Conservation (phyloP, 1,140 invertebrate genomes). For the Adoxophyes honmai region DNA sequence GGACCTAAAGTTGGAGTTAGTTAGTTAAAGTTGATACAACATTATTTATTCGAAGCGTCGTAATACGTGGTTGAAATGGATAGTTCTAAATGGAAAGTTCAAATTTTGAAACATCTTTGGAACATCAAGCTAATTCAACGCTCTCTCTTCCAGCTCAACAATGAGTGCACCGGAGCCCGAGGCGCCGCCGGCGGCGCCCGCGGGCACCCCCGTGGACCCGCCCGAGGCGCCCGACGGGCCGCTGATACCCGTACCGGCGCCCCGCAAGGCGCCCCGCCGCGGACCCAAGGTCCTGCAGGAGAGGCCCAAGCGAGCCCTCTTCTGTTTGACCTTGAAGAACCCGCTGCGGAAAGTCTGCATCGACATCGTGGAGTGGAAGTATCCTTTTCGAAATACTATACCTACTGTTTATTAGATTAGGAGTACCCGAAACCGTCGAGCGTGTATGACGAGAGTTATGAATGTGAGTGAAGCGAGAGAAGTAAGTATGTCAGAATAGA, state of each 20-base stretch:
- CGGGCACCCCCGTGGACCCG: constrained; percentile 25
- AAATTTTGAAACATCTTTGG: too few relatives aligned
- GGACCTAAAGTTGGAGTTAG: too few relatives aligned
- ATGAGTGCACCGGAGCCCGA: constrained; percentile 17
- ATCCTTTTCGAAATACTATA: constrained; percentile 84
- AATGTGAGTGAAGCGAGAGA: too few relatives aligned
- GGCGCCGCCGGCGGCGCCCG: constrained; percentile 27
- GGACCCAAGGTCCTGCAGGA: constrained; percentile 91
- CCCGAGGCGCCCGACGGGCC: constrained; percentile 31
- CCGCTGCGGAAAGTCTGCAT: constrained; percentile 98
- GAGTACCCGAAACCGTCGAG: too few relatives aligned
- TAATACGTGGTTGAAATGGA: too few relatives aligned
- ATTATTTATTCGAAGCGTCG: too few relatives aligned
- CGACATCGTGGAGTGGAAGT: constrained; percentile 99
- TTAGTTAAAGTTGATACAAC: too few relatives aligned
- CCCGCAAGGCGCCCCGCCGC: constrained; percentile 79
- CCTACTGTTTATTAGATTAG: too few relatives aligned
- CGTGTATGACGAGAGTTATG: too few relatives aligned
- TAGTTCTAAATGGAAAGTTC: too few relatives aligned
- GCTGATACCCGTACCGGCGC: constrained; percentile 58
- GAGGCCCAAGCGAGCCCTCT: constrained; percentile 93
- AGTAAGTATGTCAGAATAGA: too few relatives aligned
- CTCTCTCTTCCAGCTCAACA: constrained; percentile 27
- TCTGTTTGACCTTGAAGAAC: constrained; percentile 96
- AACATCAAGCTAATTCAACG: too few relatives aligned